Evolutionary conservation across 1,140 invertebrate species (phyloP), one percentile per base, ranked within the genome.

Genomic region (Drosophila truncata): DNA sequence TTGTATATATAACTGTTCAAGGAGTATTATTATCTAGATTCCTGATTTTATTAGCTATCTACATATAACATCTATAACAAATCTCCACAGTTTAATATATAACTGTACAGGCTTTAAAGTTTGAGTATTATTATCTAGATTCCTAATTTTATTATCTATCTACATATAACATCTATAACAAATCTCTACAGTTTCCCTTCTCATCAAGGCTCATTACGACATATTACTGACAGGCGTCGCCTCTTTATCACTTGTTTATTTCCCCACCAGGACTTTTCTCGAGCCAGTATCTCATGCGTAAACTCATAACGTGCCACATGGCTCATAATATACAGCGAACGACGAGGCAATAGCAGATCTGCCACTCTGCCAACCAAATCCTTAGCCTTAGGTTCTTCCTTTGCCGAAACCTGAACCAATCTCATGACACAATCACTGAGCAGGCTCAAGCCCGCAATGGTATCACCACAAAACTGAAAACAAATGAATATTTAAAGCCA

Each of bases 271-370:
- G 98, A 98, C 25, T 95, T 92, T 50, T 96, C 94, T 55, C 95
- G 95, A 61, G 94, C 93, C 33, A 99, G 94, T 76, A 99, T 96
- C 94, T 98, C 98, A 94, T 99, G 99, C n/a, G 96, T 98, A 92
- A 97, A 99, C 59, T 97, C 94, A 92, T 98, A 99, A 29, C 99
- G 95, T 1, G 97, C 96, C 65, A 92, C 91, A 77, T 96, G 96
- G 74, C 97, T 98, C 97, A 99, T 99, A 50, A 99, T 95, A 90
- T 99, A 99, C 4, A 99, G 93, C 2, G 97, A 98, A 83, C 97
- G 94, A 65, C 96, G 94, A 50, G 95, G 95, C 25, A 99, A 93
- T 27, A 97, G 93, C 65, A 98, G 94, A 93, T 99, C 96, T 3
- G 96, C 46, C 0, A 47, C 23, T 0, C 14, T 47, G 4, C 14